Conservation (phyloP, 2,888 invertebrate species). For the Meganola albula region DNA sequence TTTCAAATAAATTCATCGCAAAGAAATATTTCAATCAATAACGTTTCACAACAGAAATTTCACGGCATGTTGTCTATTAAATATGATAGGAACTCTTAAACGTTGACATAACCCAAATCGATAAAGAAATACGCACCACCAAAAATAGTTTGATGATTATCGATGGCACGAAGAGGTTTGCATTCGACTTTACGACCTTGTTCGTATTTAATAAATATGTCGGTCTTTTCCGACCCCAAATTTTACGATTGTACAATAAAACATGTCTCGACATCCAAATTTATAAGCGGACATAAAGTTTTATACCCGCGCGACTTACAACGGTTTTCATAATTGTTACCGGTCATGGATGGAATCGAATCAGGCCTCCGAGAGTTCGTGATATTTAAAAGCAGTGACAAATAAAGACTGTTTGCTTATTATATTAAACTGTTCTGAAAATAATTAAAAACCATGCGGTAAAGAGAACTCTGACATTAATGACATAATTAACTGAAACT, state of each 20-base stretch:
- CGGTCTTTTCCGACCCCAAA: slow-evolving; percentile 74
- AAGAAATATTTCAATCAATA: too few species aligned
- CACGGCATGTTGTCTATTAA: too few species aligned
- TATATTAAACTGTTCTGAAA: too few species aligned
- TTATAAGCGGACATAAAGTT: slow-evolving; percentile 77
- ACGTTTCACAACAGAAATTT: too few species aligned
- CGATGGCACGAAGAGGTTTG: slow-evolving; percentile 67
- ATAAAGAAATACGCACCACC: slow-evolving; percentile 31
- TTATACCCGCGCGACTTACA: slow-evolving; percentile 74
- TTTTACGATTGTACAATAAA: slow-evolving; percentile 75
- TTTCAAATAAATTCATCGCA: slow-evolving; percentile 30
- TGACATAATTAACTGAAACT: too few species aligned
- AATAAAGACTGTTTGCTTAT: too few species aligned
- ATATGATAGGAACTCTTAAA: slow-evolving; percentile 4
- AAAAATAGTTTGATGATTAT: slow-evolving; percentile 64
- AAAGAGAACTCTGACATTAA: too few species aligned
- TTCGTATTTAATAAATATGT: slow-evolving; percentile 77
- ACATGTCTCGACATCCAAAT: slow-evolving; percentile 77
- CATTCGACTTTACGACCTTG: slow-evolving; percentile 71
- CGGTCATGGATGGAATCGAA: slow-evolving; percentile 61
- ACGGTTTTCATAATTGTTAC: slow-evolving; percentile 69
- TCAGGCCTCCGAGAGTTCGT: slow-evolving; percentile 41
- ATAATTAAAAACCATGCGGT: too few species aligned
- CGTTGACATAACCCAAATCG: slow-evolving; percentile 13
- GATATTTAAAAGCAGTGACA: slow-evolving; percentile 43